A percentile compares a stretch with the other conserved stretches of the same genome.
Conservation (phyloP, 2,888 invertebrate species). For the Biston stratarius region DNA sequence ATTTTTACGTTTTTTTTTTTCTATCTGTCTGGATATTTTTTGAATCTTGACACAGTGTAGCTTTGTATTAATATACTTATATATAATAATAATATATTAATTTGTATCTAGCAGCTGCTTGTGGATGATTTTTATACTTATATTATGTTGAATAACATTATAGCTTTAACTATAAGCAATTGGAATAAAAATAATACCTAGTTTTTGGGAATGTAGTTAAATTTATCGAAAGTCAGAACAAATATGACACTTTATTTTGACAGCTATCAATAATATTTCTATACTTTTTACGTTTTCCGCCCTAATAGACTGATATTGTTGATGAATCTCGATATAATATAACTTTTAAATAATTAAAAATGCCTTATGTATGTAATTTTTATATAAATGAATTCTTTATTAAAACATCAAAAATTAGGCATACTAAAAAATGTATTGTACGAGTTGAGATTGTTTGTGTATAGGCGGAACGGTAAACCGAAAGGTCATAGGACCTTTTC, state of each 20-base stretch:
- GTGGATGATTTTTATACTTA: no score
- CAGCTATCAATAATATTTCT: not conserved
- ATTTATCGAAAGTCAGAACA: no score
- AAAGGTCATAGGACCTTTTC: no score
- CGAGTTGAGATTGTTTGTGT: not conserved
- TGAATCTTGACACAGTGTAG: not conserved
- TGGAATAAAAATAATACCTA: no score
- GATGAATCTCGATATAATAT: not conserved
- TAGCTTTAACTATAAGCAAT: no score
- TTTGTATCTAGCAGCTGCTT: no score
- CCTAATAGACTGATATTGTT: slow-evolving; percentile 3
- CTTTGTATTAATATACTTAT: not conserved
- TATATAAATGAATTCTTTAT: not conserved
- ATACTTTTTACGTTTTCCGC: not conserved
- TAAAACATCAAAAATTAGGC: not conserved
- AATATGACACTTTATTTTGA: no score
- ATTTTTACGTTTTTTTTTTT: not conserved
- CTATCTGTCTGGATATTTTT: not conserved
- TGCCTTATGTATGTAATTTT: not conserved
- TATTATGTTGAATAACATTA: no score
- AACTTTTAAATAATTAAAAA: not conserved
- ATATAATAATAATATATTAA: no score
- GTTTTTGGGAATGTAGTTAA: no score
- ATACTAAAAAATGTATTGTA: not conserved
- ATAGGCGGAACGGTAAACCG: no score